phyloP scores from a whole-genome alignment of 2,888 invertebrate genomes.

The Eurytoma adleriae region DNA sequence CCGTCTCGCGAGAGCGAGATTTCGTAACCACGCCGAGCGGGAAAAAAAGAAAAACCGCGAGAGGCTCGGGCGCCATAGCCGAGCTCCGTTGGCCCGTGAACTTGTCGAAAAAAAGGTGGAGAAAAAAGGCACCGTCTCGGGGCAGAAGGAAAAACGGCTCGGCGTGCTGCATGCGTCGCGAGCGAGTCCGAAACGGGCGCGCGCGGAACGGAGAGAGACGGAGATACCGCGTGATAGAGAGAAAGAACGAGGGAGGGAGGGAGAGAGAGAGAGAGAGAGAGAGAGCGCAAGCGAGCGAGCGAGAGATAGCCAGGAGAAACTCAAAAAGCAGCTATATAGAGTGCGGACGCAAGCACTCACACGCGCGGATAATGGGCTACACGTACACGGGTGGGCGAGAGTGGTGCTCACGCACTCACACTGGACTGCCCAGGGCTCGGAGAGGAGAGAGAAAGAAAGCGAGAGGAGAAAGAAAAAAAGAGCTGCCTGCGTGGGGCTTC shows the following conservation, averaged over 20 bases:
- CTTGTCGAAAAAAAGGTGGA: not conserved
- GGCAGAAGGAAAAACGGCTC: not conserved
- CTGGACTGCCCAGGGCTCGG: constrained; percentile 3
- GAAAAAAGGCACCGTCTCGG: constrained; percentile 18
- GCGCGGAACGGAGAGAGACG: too few relatives aligned
- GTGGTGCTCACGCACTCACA: too few relatives aligned
- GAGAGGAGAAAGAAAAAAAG: constrained; percentile 38
- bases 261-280: not conserved
- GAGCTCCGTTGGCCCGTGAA: too few relatives aligned
- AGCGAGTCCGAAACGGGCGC: constrained; percentile 6
- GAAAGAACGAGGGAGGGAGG: too few relatives aligned
- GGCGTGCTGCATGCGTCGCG: not conserved
- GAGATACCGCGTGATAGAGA: too few relatives aligned
- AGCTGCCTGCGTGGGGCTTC: constrained; percentile 6
- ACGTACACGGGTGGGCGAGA: too few relatives aligned
- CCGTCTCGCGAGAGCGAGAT: constrained; percentile 4
- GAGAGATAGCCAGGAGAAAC: constrained; percentile 34
- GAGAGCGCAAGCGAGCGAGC: not conserved
- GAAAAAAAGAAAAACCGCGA: constrained; percentile 22
- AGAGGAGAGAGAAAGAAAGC: constrained; percentile 43
- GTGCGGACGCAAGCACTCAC: too few relatives aligned
- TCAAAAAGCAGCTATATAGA: constrained; percentile 44
- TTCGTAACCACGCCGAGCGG: constrained; percentile 43
- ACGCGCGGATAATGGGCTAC: too few relatives aligned
- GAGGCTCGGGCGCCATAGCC: too few relatives aligned